Base-by-base conservation (phyloP, 2,888 invertebrate species). In the Iphiclides podalirius region DNA sequence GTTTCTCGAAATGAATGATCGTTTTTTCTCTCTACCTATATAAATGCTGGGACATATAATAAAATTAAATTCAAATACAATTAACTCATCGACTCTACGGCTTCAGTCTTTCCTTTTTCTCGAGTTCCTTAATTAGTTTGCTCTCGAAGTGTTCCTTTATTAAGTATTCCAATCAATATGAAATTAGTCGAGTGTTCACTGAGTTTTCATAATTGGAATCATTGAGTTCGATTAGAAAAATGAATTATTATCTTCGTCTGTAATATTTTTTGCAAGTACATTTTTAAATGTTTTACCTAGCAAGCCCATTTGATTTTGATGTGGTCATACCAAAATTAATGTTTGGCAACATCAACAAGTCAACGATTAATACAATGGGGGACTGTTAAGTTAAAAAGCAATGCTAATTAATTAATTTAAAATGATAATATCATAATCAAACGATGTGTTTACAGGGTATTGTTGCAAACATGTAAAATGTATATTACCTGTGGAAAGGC, bases 151-250 rank as follows among this genome's bases (percentile, higher is more conserved):
- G 37, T 36, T 48, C 42, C 37, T 43, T 49, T 43, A 49, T 49
- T 49, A 39, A 49, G 48, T 43, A 43, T 49, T 43, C 43, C 37
- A 49, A 43, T 49, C 43, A 38, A 49, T 43, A 49, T 33, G 33
- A 49, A 49, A 49, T 49, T 49, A 49, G 42, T 38, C 14, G 38
- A 49, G 43, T 38, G 15, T 26, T 49, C 36, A 49, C 28, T 43
- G 38, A 49, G 37, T 43, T 42, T 37, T 17, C 36, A n/a, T n/a
- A n/a, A n/a, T n/a, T n/a, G n/a, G n/a, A n/a, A n/a, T 37, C 41
- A 42, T 37, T 20, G 36, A 48, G 42, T 41, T 48, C 42, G 31
- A 37, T 48, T 33, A 14, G 15, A 36, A 35, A n/a, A n/a, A 20
- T 35, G 23, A 47, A 47, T 46, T 31, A 46, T 46, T 40, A 36